Base-by-base conservation (phyloP, 35 echinoderm and acorn worm genomes). In the Acanthaster planci region DNA sequence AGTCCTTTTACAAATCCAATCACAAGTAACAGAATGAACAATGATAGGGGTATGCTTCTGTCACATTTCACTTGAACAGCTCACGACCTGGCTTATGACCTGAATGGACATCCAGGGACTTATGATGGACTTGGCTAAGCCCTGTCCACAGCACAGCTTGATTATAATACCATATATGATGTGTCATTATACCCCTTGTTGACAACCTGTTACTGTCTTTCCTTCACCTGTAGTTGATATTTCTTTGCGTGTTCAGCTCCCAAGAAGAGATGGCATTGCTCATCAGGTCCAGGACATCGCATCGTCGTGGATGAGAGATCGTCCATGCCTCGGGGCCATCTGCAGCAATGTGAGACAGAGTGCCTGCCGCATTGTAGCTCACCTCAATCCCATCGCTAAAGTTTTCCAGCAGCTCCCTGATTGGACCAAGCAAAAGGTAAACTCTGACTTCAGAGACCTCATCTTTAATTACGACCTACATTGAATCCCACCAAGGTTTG, bases 201-300 rank as follows among this genome's bases (percentile, higher is more conserved):
- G 12, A 82, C 47, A n/a, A 37, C 35, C 0, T 40, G 80, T 17
- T 1, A 30, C 72, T n/a, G n/a, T n/a, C n/a, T n/a, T n/a, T 26
- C 6, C n/a, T 67, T 87, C 31, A 94, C 95, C 95, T 93, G 86
- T 99, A 99, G 67, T 99, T 99, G 5, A 99, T 99, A 77, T 99
- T 99, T 16, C 96, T 84, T 34, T 99, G 89, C 51, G 92, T 87
- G 14, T 94, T 88, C 22, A 99, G 40, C 44, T 91, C 85, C 96
- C 96, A 99, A 0, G 92, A 94, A 7, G 91, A 88, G 5, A 99
- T 92, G 9, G 96, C 96, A 50, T 52, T 54, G 16, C 60, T 82
- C 58, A 99, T 88, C 27, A 82, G 38, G 9, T 52, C 10, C 26
- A 99, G 56, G 67, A 99, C 86, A 17, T 85, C 85, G 15, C 57